Conservation (phyloP, 2,113 vertebrate genomes). For the Haliaeetus leucogaster region DNA sequence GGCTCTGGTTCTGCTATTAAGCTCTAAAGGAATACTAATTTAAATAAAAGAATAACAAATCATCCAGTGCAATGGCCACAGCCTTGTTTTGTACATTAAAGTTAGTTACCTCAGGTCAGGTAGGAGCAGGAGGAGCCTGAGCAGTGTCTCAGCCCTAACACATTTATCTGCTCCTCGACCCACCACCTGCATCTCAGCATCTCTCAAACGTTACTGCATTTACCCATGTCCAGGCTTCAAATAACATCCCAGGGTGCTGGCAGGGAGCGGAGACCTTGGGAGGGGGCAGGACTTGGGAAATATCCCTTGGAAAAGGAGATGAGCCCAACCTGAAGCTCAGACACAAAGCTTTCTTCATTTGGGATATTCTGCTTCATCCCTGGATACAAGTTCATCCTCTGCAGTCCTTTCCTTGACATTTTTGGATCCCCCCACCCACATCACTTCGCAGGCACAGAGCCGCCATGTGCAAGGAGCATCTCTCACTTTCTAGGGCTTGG, state of each 20-base stretch:
- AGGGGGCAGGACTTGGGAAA: neutral
- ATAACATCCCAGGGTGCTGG: neutral
- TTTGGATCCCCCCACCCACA: neutral
- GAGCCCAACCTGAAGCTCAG: neutral
- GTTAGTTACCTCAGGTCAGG: neutral
- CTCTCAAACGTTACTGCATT: accelerated
- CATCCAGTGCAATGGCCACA: neutral
- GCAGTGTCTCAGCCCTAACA: neutral
- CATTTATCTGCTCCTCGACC: neutral
- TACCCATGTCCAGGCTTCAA: neutral
- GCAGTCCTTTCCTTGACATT: neutral
- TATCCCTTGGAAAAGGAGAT: neutral
- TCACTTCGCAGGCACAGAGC: neutral
- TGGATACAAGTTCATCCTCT: neutral
- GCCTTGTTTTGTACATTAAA: neutral
- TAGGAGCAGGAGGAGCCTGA: neutral
- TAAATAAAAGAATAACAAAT: accelerated
- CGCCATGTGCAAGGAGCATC: neutral
- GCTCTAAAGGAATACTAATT: neutral
- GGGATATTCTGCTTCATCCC: neutral
- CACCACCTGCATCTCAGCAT: neutral
- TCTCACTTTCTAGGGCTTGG: neutral
- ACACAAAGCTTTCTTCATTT: neutral
- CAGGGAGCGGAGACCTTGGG: neutral
- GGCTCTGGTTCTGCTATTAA: neutral